Evolutionary conservation across 2,888 invertebrate species (phyloP), one percentile per base, ranked within the genome.

Genomic region (Temnothorax ravouxi): DNA sequence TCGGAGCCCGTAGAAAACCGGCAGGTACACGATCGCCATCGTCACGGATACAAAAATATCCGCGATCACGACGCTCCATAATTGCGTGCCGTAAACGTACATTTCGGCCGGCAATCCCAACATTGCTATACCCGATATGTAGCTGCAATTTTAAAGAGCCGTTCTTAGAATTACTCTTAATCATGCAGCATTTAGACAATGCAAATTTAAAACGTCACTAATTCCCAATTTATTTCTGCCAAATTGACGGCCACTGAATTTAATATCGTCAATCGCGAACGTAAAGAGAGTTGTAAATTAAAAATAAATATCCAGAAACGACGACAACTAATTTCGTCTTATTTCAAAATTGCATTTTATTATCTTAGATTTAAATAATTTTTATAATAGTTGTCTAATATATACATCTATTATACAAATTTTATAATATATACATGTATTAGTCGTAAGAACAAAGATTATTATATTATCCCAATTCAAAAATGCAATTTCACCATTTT

Each of bases 51-150:
- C 97, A 41, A 96, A 95, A 93, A 95, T 95, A 94, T 97, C 97
- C 0, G 97, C 96, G 38, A 96, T 93, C 3, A 97, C 95, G 79
- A 97, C 95, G 92, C 96, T 96, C 96, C 96, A 97, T 72, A 97
- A 96, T 93, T 97, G 97, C 0, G 97, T 97, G 2, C 97, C 97
- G 91, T 97, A 97, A 0, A 97, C 96, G 92, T 97, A 97, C 96
- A 97, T 97, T 95, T 97, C 97, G 0, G 97, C 97, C 0, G 97
- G 97, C 38, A 97, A 95, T 18, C 97, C 97, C 84, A 97, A 95
- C 80, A 97, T 95, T 38, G 97, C 96, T 85, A 97, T 97, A 3
- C 97, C 97, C 44, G 97, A 97, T 90, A 97, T 96, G 92, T 97
- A 97, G 95, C 97, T 97, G 95, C 83, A 96, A 86, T 79, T 79